Percentiles rank a stretch among this genome's conserved stretches.
Evolutionary conservation across 2,797 vertebrate genomes (phyloP).

Genomic region (Peromyscus attwateri): DNA sequence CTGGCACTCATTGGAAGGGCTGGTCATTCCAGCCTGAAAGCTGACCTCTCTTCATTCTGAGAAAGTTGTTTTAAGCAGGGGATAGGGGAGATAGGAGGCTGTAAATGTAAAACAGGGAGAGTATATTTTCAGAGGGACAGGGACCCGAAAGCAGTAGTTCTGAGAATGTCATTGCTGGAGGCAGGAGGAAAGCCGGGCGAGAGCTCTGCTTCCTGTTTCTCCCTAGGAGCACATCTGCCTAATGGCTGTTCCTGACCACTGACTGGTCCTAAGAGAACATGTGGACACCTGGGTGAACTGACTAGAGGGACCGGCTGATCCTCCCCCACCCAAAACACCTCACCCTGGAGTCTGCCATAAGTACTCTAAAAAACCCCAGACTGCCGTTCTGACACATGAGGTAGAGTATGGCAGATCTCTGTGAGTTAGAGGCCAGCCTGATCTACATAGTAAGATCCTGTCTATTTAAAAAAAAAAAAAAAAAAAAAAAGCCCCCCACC

Average conservation of each 20-base stretch:
- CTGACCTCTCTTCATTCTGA: conserved; percentile 1
- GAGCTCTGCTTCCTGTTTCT: background rate
- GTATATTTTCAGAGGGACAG: background rate
- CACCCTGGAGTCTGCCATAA: background rate
- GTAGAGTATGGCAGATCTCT: too few relatives aligned
- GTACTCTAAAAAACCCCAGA: background rate
- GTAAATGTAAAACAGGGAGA: background rate
- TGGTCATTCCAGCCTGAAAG: background rate
- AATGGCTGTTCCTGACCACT: background rate
- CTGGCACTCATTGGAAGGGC: background rate
- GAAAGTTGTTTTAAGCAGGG: background rate
- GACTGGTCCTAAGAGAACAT: background rate
- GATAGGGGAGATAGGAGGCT: background rate
- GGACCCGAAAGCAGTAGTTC: background rate
- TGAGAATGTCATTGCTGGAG: background rate
- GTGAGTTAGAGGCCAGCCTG: background rate
- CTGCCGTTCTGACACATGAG: background rate
- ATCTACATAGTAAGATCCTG: background rate
- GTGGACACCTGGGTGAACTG: too few relatives aligned
- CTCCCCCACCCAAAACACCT: background rate
- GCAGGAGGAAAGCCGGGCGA: background rate
- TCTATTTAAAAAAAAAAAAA: background rate
- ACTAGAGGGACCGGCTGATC: too few relatives aligned
- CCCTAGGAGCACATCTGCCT: background rate
- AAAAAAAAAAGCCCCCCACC: background rate